Evolutionary conservation across 2,113 vertebrate species (phyloP), one percentile per base, ranked within the genome.

Genomic region (Vimba vimba): DNA sequence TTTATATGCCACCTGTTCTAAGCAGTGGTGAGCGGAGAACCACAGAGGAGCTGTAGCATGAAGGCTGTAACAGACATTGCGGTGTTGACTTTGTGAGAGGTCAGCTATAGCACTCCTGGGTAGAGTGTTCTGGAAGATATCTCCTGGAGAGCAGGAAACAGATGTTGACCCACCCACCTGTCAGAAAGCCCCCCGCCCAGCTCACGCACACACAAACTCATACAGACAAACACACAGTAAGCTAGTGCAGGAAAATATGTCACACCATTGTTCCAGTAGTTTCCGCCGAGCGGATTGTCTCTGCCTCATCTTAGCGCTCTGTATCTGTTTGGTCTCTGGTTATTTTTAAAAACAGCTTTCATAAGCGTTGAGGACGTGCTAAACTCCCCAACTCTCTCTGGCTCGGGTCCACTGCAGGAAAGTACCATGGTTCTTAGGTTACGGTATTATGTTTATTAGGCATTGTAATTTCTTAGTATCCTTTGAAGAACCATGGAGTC

Each of bases 151-250:
- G 84, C 91, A 93, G 93, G 93, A 94, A 94, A 92, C 93, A 93
- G 91, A 93, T 92, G 91, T 90, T 27, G 89, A 89, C 90, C 90
- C 91, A 88, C 91, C 92, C 92, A 91, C 90, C 92, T 92, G 90
- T 91, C 87, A 75, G 75, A 74, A 30, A 80, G 25, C 85, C 91
- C 91, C 85, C 88, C 88, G 27, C 88, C 92, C 85, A 84, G 71
- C 84, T 39, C 80, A 52, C 50, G 4, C 62, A 60, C 71, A 86
- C 47, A 75, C 66, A 80, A 47, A 82, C 45, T 7, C 39, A 82
- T 36, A 59, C 75, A 83, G 8, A 66, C 66, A 77, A 23, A 85
- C 25, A 69, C 79, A 83, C 55, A 74, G 60, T 47, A 45, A 57
- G 60, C 69, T 73, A 25, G 17, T 4, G 82, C 80, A 88, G 88